These are phyloP conservation scores for Phalloptychus januarius DNA, from an alignment of 2,797 vertebrate species.

Conservation along the genomic window DNA sequence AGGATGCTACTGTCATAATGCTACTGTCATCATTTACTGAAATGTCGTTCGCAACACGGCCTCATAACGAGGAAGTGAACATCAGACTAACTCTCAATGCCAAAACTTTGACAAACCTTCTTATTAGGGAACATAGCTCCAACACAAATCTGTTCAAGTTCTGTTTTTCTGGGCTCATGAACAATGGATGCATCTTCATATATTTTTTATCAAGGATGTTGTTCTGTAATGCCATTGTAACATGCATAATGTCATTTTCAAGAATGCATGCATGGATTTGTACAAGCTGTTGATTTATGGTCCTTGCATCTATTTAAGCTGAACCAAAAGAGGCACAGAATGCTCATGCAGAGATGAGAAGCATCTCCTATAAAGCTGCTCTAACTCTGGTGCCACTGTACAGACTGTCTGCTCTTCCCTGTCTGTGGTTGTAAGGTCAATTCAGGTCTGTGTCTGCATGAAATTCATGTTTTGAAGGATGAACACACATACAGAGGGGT, in stretches of 20 bases:
- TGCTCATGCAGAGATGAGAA: conserved; percentile 23
- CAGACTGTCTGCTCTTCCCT: conserved; percentile 10
- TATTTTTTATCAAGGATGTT: conserved; percentile 63
- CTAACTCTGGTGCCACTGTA: conserved; percentile 22
- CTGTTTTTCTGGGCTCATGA: conserved; percentile 56
- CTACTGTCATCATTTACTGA: not conserved
- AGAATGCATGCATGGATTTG: conserved; percentile 32
- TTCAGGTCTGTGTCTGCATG: conserved; percentile 24
- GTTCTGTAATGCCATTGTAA: conserved; percentile 53
- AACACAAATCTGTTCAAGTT: conserved; percentile 29
- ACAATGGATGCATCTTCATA: conserved; percentile 62
- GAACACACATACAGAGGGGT: not conserved
- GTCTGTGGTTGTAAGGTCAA: conserved; percentile 2
- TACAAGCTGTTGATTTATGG: conserved; percentile 49
- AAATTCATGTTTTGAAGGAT: conserved; percentile 41
- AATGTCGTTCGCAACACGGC: not conserved
- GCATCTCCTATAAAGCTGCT: conserved; percentile 30
- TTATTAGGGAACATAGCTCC: conserved; percentile 12
- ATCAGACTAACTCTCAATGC: not conserved
- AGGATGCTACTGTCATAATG: not conserved
- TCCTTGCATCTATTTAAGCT: conserved; percentile 44
- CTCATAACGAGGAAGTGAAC: not conserved
- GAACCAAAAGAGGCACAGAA: conserved; percentile 45
- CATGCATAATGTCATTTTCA: conserved; percentile 29
- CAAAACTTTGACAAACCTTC: not conserved